Evolutionary conservation across 2,797 vertebrate genomes (phyloP).

Genomic region (Danio albolineatus): DNA sequence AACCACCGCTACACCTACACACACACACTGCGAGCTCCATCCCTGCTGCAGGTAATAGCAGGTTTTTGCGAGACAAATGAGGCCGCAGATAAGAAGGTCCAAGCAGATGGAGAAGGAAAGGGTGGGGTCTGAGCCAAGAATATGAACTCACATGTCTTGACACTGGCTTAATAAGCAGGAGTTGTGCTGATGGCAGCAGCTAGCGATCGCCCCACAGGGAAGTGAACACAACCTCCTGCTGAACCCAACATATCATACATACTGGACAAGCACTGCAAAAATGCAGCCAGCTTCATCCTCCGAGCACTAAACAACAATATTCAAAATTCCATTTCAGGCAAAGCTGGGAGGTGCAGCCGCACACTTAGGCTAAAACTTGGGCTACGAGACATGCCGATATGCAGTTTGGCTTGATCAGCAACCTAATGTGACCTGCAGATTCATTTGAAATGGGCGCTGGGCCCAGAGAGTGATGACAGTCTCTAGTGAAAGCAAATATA

Average conservation of each 20-base stretch:
- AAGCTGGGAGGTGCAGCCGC: neutral
- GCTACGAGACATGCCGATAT: slow-evolving; percentile 25
- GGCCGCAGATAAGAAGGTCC: slow-evolving; percentile 39
- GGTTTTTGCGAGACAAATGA: slow-evolving; percentile 30
- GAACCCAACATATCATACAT: slow-evolving; percentile 43
- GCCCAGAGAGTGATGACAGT: slow-evolving; percentile 43
- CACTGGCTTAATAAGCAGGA: slow-evolving; percentile 49
- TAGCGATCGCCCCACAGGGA: slow-evolving; percentile 46
- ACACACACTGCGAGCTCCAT: slow-evolving; percentile 12
- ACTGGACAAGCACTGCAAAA: slow-evolving; percentile 28
- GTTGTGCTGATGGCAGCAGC: slow-evolving; percentile 53
- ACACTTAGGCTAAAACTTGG: slow-evolving; percentile 34
- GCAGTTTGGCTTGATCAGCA: slow-evolving; percentile 40
- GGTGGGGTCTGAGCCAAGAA: slow-evolving; percentile 44
- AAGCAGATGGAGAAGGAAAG: slow-evolving; percentile 32
- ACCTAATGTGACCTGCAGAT: slow-evolving; percentile 45
- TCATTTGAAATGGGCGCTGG: slow-evolving; percentile 32
- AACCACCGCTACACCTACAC: neutral
- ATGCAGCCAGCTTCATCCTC: slow-evolving; percentile 36
- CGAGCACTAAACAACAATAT: slow-evolving; percentile 30
- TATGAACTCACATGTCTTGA: slow-evolving; percentile 45
- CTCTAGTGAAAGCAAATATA: slow-evolving; percentile 16
- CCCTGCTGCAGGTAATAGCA: slow-evolving; percentile 34
- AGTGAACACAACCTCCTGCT: slow-evolving; percentile 45
- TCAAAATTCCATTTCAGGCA: slow-evolving; percentile 2